Evolutionary conservation across 37 sponge, comb jelly and placozoan species (phyloP), one percentile per base, ranked within the genome.

Genomic region (Oopsacas minuta): DNA sequence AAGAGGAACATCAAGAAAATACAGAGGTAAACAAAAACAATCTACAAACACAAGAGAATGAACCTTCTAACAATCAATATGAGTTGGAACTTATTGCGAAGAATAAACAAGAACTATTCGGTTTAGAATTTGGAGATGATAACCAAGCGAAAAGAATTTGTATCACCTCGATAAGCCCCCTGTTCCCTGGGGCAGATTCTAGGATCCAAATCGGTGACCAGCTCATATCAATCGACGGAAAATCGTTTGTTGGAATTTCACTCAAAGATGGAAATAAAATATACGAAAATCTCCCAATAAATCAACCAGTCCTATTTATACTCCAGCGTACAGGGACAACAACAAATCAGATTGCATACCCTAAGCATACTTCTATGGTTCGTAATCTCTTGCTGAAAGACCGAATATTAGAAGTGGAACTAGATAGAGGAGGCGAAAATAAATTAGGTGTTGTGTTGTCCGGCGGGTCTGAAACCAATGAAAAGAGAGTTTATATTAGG

Each of bases 241-340:
- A 25, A 10, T 3, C 1, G 22, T 61, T 25, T 3, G 28, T 12
- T 61, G 75, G 22, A 61, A 61, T 61, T 61, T 12, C 75, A 3
- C 5, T 61, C 22, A 61, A 61, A 61, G 75, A 61, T 7, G 75
- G 32, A n/a, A 61, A 25, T 12, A 10, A n/a, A 61, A 61, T 61
- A n/a, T 61, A 61, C 30, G 75, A 61, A 61, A 61, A 61, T 12
- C 75, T 61, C 28, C 75, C 75, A 3, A 32, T 61, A 61, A 20
- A 61, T 34, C 75, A 61, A n/a, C 30, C 75, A 61, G 22, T 61
- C 75, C 75, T 61, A 61, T 61, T 61, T 61, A 61, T 61, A 61
- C 75, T 61, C 75, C 17, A 61, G 75, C 75, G 75, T 7, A 12
- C 28, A 3, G 7, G 32, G 7, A 3, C 7, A 25, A 5, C 75